Evolutionary conservation across 2,113 vertebrate genomes (phyloP), one percentile per base, ranked within the genome.

Genomic region (Athene noctua): DNA sequence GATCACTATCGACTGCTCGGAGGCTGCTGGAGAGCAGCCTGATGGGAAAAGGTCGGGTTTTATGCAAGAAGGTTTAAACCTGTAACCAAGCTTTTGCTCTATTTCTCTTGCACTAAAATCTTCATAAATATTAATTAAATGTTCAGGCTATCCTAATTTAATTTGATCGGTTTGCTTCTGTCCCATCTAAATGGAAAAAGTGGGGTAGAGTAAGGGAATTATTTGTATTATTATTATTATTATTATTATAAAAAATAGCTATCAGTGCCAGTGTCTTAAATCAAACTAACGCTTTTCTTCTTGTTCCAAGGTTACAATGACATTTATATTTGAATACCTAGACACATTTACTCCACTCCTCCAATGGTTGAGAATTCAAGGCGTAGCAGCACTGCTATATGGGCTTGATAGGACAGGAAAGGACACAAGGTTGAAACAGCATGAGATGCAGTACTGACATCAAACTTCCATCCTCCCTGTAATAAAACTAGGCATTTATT

Each of bases 121-220:
- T 86, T 92, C 95, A 97, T 97, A 97, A 97, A 97, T 96, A 95
- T 93, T 94, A 97, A 97, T 97, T 91, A 88, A 85, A 92, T 44
- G 40, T 81, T 96, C 91, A 92, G 81, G 54, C 71, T 66, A 59
- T 38, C 88, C 59, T 90, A 51, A 80, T 91, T 92, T 93, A 58
- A 86, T 95, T 93, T 92, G 49, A 95, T n/a, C 68, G 73, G 58
- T 90, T 36, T 89, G 55, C 82, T 65, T 92, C 89, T 92, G 91
- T 88, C 80, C 59, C 75, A 32, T 47, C 44, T 40, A 89, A 94
- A 90, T 79, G 81, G 44, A 42, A 68, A 71, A 81, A 89, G 70
- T n/a, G 29, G 66, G 49, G 46, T 27, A 46, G 73, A 78, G 66
- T 29, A 81, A 88, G 81, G 42, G 58, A 72, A 86, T 86, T 87